Percentiles rank a stretch among this genome's conserved stretches.
Conservation (phyloP, 2,113 vertebrate genomes). For the Gyps fulvus region DNA sequence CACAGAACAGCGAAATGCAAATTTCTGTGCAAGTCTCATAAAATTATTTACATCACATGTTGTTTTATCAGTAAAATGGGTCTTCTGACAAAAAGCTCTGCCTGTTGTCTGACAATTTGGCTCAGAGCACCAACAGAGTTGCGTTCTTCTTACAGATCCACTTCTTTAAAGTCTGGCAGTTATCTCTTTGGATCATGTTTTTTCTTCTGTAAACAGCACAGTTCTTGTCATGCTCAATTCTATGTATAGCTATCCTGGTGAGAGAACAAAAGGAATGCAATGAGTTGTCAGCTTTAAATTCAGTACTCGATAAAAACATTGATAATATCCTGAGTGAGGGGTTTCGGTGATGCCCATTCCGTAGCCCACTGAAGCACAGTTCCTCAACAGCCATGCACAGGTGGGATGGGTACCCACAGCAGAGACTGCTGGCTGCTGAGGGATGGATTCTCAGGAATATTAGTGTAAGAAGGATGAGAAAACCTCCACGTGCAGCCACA, state of each 20-base stretch:
- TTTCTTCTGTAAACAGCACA: constrained; percentile 57
- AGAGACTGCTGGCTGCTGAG: background rate
- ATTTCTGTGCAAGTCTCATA: background rate
- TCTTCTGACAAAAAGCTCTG: background rate
- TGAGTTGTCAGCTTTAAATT: background rate
- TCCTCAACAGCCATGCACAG: background rate
- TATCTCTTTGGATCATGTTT: background rate
- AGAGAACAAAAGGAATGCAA: background rate
- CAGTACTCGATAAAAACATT: background rate
- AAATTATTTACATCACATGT: background rate
- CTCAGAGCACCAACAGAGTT: constrained; percentile 19
- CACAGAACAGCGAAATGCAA: background rate
- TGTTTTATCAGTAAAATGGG: background rate
- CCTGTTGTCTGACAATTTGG: background rate
- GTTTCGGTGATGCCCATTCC: accelerated
- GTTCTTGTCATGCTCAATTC: background rate
- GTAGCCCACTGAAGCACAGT: background rate
- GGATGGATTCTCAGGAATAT: background rate
- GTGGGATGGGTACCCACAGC: background rate
- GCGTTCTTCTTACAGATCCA: constrained; percentile 54
- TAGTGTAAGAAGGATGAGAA: background rate
- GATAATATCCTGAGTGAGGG: background rate
- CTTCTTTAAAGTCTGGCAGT: constrained; percentile 33
- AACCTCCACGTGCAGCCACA: background rate
- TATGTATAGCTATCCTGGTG: background rate